Evolutionary conservation across 2,797 vertebrate species (phyloP), one percentile per base, ranked within the genome.

Genomic region (Pipistrellus kuhlii): DNA sequence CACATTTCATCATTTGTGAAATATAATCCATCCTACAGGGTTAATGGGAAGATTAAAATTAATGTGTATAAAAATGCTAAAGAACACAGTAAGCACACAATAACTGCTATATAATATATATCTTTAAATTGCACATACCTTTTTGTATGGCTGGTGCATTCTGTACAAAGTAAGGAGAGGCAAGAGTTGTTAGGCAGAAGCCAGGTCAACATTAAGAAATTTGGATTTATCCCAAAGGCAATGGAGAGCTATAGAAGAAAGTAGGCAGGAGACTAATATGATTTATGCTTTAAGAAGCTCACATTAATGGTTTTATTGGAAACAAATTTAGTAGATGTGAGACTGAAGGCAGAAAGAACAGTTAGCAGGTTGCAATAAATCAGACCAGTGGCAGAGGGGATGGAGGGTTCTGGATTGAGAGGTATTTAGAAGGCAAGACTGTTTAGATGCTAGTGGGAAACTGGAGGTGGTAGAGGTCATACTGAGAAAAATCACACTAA

Each of bases 1-100:
- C 41, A 53, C 68, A 85, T 27, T 38, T 76, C 10, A 53, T 92
- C 75, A 23, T 85, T 25, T 72, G 17, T 83, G 90, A 94, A 83
- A 91, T 51, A 41, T 38, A 81, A 95, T 48, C 53, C 38, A 59
- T 38, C 66, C 69, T 35, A 48, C 0, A 93, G 77, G 30, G 21
- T 46, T 75, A 53, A 48, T 2, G 46, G 38, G 83, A 88, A 38
- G 46, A 78, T 25, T 12, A 71, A 73, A 88, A 71, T 85, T 55
- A 62, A 59, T 1, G 9, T 44, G 8, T 51, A 13, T 32, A 78
- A 73, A 89, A 51, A 66, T 48, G 32, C 44, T 15, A 88, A 1
- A 3, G 4, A 83, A 23, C 53, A 64, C 3, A 72, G 46, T 32
- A 64, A 46, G 20, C 46, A 85, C 35, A n/a, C 53, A 38, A 3